These are phyloP conservation scores for Rhinopomastus cyanomelas DNA, from an alignment of 2,113 vertebrate species.

Conservation along the genomic window DNA sequence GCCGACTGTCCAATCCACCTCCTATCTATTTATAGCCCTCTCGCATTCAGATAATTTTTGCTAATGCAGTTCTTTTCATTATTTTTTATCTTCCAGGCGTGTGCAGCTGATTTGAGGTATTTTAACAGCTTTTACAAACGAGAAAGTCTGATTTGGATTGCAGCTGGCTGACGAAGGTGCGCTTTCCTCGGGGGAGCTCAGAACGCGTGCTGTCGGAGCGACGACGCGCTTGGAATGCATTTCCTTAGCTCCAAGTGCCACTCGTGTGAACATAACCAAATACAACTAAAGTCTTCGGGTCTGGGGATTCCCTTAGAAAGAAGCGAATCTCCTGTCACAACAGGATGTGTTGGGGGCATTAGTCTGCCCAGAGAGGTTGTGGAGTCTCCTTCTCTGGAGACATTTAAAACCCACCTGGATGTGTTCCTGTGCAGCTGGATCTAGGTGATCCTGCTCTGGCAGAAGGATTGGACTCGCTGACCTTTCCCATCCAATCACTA, in stretches of 20 bases:
- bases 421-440: too few species aligned
- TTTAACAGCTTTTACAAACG: conserved; percentile 65
- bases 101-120: conserved; percentile 58
- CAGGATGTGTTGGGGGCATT: too few species aligned
- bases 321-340: not conserved
- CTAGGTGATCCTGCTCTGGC: too few species aligned
- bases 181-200: conserved; percentile 52
- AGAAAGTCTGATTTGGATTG: conserved; percentile 62
- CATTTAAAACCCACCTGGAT: too few species aligned
- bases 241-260: conserved; percentile 38
- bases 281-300: conserved; percentile 12
- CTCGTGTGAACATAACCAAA: conserved; percentile 43
- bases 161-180: conserved; percentile 64
- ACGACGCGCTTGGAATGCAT: conserved; percentile 50
- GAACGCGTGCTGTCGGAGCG: conserved; percentile 26
- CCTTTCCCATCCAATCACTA: too few species aligned
- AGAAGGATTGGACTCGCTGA: too few species aligned
- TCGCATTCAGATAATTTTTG: conserved; percentile 54
- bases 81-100: conserved; percentile 35
- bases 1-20: conserved; percentile 74
- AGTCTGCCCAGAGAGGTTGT: too few species aligned
- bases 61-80: conserved; percentile 62
- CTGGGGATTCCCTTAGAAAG: conserved; percentile 8
- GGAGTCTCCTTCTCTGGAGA: too few species aligned
- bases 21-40: conserved; percentile 72